Evolutionary conservation across 2,797 vertebrate species (phyloP), one percentile per base, ranked within the genome.

Genomic region (Protosalanx chinensis): DNA sequence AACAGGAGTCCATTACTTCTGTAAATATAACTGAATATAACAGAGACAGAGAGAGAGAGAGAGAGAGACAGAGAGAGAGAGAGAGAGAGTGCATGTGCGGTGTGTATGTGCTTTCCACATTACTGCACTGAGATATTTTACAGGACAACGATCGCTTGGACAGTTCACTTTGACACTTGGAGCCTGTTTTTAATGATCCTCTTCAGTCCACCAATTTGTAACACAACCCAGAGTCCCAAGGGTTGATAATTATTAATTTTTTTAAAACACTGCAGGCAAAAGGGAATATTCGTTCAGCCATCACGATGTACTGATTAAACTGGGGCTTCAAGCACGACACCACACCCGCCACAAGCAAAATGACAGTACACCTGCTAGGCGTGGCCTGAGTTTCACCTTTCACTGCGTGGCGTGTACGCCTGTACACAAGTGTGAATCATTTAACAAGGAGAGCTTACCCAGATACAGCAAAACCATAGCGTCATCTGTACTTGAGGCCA

Each of bases 401-500:
- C 73, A 63, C 71, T 37, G 69, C 60, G 57, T 67, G 41, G 30
- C 64, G n/a, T 32, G 18, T 16, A 49, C 70, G 30, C 64, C 18
- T 32, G 18, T 16, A 49, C 70, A 67, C 53, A 67, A 58, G 64
- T 73, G 75, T 60, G 70, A 72, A 64, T 56, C 72, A 79, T 82
- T 69, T 76, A 81, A 83, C 76, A 61, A 79, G 76, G 61, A 51
- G 30, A 60, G 61, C 66, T 56, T 64, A 6, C 65, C 62, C 72
- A 70, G 75, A 81, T 83, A 61, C 71, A 23, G 74, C 57, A 27
- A 16, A 79, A 80, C 75, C 72, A 72, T 79, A 32, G 69, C 33
- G 16, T 35, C 60, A 46, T 46, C 12, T 72, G 62, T 58, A 80
- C 74, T 62, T 67, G 71, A 46, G 70, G 76, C 88, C 88, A 90